phyloP scores from a whole-genome alignment of 1,140 invertebrate genomes.

The Drosophila watanabei region DNA sequence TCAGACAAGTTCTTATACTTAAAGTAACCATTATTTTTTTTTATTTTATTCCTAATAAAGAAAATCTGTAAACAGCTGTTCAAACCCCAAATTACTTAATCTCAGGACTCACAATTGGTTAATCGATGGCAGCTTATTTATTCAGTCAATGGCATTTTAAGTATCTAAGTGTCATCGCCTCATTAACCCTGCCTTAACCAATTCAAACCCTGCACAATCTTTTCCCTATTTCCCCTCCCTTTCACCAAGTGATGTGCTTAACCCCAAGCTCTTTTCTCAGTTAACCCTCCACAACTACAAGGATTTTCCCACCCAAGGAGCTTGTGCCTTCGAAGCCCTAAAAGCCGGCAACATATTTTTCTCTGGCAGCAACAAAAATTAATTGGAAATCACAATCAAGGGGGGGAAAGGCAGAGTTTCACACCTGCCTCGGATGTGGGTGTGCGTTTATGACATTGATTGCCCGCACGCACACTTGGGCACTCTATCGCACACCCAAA shows the following conservation, averaged over 20 bases:
- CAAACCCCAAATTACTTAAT: not conserved
- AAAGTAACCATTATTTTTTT: too few relatives aligned
- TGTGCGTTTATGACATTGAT: constrained; percentile 79
- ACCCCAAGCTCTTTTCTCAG: constrained; percentile 7
- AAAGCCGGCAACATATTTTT: constrained; percentile 62
- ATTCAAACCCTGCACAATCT: not conserved
- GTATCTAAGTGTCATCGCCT: constrained; percentile 4
- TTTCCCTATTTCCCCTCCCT: not conserved
- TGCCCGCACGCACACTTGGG: constrained; percentile 66
- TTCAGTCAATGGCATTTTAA: constrained; percentile 21
- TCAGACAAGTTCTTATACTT: not conserved
- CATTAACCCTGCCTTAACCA: constrained; percentile 5
- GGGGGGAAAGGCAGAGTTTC: constrained; percentile 51
- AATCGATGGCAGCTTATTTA: constrained; percentile 4
- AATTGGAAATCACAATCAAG: constrained; percentile 75
- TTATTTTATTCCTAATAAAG: too few relatives aligned
- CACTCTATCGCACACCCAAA: constrained; percentile 42
- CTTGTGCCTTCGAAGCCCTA: constrained; percentile 31
- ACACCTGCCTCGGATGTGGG: constrained; percentile 54
- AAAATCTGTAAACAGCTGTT: not conserved
- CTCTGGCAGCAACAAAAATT: constrained; percentile 36
- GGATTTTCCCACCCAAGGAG: not conserved
- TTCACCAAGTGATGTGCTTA: constrained; percentile 11
- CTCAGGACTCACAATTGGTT: not conserved
- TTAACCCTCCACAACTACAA: constrained; percentile 4